Conservation (phyloP, 2,113 vertebrate species). For the Platysternon megacephalum region DNA sequence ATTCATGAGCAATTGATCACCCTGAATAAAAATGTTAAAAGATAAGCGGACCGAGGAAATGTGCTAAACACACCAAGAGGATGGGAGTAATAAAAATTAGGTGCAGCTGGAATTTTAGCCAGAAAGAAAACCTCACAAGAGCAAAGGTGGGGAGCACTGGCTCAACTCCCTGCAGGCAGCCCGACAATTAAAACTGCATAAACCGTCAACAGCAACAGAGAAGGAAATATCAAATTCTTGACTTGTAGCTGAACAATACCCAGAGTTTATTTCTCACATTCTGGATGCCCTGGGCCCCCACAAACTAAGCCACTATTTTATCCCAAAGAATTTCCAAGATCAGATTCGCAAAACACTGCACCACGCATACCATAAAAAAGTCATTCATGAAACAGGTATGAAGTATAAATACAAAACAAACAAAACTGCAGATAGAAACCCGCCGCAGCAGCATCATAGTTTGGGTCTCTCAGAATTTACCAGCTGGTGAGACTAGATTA, state of each 20-base stretch:
- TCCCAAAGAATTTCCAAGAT: neutral
- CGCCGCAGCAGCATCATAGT: neutral
- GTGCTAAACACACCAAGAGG: neutral
- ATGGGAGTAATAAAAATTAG: neutral
- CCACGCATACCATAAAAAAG: neutral
- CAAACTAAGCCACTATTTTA: neutral
- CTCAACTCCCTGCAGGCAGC: neutral
- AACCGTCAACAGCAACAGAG: accelerated
- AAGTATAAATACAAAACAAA: neutral
- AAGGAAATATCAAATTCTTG: accelerated
- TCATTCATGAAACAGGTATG: neutral
- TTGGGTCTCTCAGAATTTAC: neutral
- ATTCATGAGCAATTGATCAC: neutral
- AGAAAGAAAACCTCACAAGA: neutral
- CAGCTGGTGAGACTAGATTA: neutral
- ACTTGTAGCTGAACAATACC: accelerated
- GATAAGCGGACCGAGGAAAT: neutral
- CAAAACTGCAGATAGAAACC: neutral
- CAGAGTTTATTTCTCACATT: neutral
- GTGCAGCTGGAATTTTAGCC: neutral
- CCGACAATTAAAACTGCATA: accelerated
- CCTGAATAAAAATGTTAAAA: neutral
- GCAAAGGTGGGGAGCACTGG: neutral
- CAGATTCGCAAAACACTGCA: neutral
- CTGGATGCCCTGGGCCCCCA: neutral